Percentiles rank a stretch among this genome's conserved stretches.
These are phyloP conservation scores for Morone saxatilis DNA, from an alignment of 2,113 vertebrate species.

Conservation along the genomic window DNA sequence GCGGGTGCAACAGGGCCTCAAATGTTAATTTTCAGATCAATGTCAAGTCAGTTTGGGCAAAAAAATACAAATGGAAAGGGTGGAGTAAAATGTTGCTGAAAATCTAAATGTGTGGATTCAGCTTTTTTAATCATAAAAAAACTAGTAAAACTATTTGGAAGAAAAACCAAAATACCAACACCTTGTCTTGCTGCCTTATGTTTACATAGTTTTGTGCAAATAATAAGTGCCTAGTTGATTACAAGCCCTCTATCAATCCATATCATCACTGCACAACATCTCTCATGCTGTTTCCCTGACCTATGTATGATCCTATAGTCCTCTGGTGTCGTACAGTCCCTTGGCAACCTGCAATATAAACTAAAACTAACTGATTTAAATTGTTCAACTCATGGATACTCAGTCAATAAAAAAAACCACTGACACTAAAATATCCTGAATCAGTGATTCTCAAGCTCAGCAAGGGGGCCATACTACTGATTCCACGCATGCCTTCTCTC, in stretches of 20 bases:
- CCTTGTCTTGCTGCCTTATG: not conserved
- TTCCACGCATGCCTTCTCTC: constrained; percentile 77
- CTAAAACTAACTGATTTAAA: too few species aligned
- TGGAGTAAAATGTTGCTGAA: not conserved
- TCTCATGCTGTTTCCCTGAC: not conserved
- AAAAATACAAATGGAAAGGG: too few species aligned
- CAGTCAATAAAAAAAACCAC: constrained; percentile 7
- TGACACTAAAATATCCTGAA: constrained; percentile 52
- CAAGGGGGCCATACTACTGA: constrained; percentile 66
- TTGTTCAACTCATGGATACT: constrained; percentile 1
- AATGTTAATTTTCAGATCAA: not conserved
- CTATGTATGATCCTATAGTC: too few species aligned
- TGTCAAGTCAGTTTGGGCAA: not conserved
- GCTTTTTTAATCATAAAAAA: not conserved
- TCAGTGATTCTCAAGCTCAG: constrained; percentile 64
- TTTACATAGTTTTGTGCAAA: not conserved
- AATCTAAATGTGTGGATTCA: not conserved
- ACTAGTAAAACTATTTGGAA: not conserved
- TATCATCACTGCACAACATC: not conserved
- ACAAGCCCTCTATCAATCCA: not conserved
- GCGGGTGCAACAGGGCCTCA: not conserved
- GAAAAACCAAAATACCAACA: not conserved
- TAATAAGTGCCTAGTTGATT: not conserved
- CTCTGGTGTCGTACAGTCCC: too few species aligned
- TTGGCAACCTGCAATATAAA: too few species aligned